Evolutionary conservation across 2,888 invertebrate genomes (phyloP), one percentile per base, ranked within the genome.

Genomic region (Alloplasta piceator): DNA sequence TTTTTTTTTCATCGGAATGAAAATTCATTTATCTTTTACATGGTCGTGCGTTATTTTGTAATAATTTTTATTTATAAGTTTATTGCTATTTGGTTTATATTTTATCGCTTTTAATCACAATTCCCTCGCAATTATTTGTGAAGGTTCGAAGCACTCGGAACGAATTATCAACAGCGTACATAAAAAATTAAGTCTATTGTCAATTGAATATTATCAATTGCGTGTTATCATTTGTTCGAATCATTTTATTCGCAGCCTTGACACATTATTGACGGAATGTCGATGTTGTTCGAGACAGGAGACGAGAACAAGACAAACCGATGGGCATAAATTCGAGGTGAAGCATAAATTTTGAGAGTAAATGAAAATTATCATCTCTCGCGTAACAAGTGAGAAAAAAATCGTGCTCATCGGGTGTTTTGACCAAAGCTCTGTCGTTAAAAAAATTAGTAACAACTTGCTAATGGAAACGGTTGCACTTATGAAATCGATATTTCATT

Each of bases 381-480:
- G 39, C 46, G 48, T 78, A 74, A 81, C 71, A 61, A 66, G 56
- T 63, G 26, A 60, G 39, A 50, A 64, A 68, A 70, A 60, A 46
- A 64, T 41, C 14, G 26, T 39, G 16, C 64, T 14, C 43, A 50
- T 70, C 7, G 67, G 48, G 43, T 16, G 64, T 66, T 60, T 58
- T 43, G 6, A 43, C 46, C 43, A 10, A 58, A 60, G 64, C 41
- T 58, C 38, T 68, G 67, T 73, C 60, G 60, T 71, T 70, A 36
- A 41, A 60, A 66, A 70, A 78, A 81, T 81, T 81, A 81, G 74
- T 14, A 55, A 61, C 66, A 6, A 48, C 60, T 46, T 66, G 56
- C 66, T 81, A 81, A 81, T 70, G 70, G 74, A 55, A 26, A 39
- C 52, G 39, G 60, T 60, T 60, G 43, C 63, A 78, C 73, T 73